Conservation (phyloP, 2,797 vertebrate genomes). For the Ataeniobius toweri region DNA sequence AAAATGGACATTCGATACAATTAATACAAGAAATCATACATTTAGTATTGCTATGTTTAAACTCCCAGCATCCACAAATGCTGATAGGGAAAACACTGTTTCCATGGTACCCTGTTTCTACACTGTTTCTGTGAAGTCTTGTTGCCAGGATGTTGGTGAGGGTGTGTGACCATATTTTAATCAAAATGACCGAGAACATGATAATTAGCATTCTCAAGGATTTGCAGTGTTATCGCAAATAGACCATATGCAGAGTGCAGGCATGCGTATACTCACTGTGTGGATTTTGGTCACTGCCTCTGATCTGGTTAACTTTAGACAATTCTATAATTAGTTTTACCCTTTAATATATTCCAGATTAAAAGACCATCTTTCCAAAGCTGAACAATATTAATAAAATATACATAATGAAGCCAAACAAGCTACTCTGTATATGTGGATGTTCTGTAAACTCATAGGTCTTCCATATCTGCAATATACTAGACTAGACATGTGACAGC, state of each 20-base stretch:
- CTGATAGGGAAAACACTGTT: slow-evolving; percentile 59
- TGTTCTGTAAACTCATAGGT: background rate
- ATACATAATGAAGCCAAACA: slow-evolving; percentile 12
- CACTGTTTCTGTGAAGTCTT: slow-evolving; percentile 63
- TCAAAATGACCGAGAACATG: slow-evolving; percentile 73
- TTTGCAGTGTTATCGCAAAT: slow-evolving; percentile 45
- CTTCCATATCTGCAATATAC: background rate
- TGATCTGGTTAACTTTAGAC: slow-evolving; percentile 51
- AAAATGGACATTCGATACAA: background rate
- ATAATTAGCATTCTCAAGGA: slow-evolving; percentile 74
- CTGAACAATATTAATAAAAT: slow-evolving; percentile 10
- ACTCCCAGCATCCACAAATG: slow-evolving; percentile 54
- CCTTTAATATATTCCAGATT: slow-evolving; percentile 40
- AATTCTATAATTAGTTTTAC: slow-evolving; percentile 47
- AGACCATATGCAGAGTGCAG: background rate
- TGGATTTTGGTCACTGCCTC: slow-evolving; percentile 35
- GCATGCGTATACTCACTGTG: slow-evolving; percentile 16
- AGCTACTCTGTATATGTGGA: background rate
- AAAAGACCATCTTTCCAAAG: slow-evolving; percentile 29
- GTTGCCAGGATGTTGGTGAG: slow-evolving; percentile 62
- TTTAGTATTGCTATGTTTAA: background rate
- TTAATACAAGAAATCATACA: background rate
- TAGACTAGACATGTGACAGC: background rate
- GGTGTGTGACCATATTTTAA: slow-evolving; percentile 72
- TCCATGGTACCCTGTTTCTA: slow-evolving; percentile 68